Conservation (phyloP, 2,797 vertebrate genomes). For the Sebastes reedi region DNA sequence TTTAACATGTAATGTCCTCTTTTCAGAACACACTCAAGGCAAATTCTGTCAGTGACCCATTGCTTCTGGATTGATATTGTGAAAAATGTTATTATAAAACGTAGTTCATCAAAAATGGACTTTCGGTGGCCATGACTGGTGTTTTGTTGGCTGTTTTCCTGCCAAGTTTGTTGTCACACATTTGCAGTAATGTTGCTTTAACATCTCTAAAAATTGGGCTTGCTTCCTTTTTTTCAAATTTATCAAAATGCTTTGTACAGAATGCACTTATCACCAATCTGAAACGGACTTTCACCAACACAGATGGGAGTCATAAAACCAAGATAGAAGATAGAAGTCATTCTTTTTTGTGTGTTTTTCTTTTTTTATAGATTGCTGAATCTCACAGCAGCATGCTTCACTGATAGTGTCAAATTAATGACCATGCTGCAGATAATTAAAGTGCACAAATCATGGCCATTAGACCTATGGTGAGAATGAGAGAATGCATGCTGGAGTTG, state of each 20-base stretch:
- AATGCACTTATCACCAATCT: conserved; percentile 17
- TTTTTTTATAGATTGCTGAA: conserved; percentile 60
- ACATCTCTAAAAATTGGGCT: conserved; percentile 21
- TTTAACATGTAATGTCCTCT: conserved; percentile 44
- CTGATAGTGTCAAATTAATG: conserved; percentile 65
- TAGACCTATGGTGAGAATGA: conserved; percentile 36
- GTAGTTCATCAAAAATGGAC: conserved; percentile 27
- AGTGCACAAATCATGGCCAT: conserved; percentile 59
- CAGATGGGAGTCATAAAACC: conserved; percentile 2
- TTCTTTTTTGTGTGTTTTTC: conserved; percentile 29
- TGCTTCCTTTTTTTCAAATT: conserved; percentile 3
- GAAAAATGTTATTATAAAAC: conserved; percentile 34
- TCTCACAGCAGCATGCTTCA: conserved; percentile 45
- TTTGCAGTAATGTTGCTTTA: conserved; percentile 24
- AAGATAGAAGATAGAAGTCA: not conserved
- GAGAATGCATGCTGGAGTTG: conserved; percentile 23
- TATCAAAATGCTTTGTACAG: conserved; percentile 2
- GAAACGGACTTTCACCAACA: conserved; percentile 21
- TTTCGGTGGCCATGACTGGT: conserved; percentile 28
- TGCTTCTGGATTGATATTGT: conserved; percentile 26
- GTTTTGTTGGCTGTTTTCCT: conserved; percentile 44
- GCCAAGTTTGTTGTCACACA: conserved; percentile 40
- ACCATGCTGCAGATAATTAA: conserved; percentile 67
- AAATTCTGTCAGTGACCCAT: conserved; percentile 28
- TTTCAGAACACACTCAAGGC: conserved; percentile 31